These are phyloP conservation scores for Vanessa cardui DNA, from an alignment of 2,888 invertebrate genomes.

Conservation along the genomic window DNA sequence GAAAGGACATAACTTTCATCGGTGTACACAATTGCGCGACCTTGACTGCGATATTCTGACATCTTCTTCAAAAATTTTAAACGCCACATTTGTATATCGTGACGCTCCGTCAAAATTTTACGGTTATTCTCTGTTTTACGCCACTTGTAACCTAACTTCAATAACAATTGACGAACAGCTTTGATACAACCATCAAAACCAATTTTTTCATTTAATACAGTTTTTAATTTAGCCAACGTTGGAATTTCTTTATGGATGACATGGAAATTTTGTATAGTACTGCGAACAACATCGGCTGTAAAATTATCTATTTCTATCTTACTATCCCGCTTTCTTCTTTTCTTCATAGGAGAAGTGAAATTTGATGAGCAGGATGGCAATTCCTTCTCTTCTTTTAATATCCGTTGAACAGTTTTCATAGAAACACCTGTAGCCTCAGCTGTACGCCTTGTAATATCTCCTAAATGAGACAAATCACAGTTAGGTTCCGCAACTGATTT, in stretches of 20 bases:
- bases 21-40: slow-evolving; percentile 42
- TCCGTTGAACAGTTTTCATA: slow-evolving; percentile 30
- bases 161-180: too few species aligned
- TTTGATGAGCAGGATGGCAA: slow-evolving; percentile 23
- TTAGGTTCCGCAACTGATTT: slow-evolving; percentile 25
- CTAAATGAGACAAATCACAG: slow-evolving; percentile 32
- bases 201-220: too few species aligned
- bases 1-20: slow-evolving; percentile 41
- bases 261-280: slow-evolving; percentile 26
- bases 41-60: slow-evolving; percentile 33
- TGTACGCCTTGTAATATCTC: slow-evolving; percentile 32
- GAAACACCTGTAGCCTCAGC: slow-evolving; percentile 37
- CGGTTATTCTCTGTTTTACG: too few species aligned
- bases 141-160: too few species aligned
- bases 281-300: slow-evolving; percentile 28
- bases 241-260: slow-evolving; percentile 27
- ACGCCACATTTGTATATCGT: too few species aligned
- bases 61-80: too few species aligned
- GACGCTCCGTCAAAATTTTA: too few species aligned
- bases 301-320: slow-evolving; percentile 30
- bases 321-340: slow-evolving; percentile 24
- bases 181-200: too few species aligned
- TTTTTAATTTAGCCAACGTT: slow-evolving; percentile 12
- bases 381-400: slow-evolving; percentile 39
- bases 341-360: slow-evolving; percentile 30